These are phyloP conservation scores for Agrypnia vestita DNA, from an alignment of 1,140 invertebrate species.

Conservation along the genomic window DNA sequence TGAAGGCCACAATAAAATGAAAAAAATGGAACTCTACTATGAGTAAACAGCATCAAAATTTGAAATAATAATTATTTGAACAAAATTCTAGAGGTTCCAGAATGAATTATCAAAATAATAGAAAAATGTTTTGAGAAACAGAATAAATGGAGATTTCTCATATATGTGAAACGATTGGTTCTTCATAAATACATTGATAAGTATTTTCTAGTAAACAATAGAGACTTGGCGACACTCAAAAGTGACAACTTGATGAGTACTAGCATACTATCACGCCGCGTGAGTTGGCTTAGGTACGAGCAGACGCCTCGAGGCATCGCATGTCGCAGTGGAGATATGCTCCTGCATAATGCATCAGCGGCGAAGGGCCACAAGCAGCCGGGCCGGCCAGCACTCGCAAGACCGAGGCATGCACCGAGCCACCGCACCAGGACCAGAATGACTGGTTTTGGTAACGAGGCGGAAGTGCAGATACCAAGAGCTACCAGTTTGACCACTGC, in stretches of 20 bases:
- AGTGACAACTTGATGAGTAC: not conserved
- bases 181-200: too few relatives aligned
- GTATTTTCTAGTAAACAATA: too few relatives aligned
- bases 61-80: too few relatives aligned
- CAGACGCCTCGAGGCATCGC: slow-evolving; percentile 33
- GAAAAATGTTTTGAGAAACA: too few relatives aligned
- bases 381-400: not conserved
- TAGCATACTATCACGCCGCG: not conserved
- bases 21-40: too few relatives aligned
- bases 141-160: too few relatives aligned
- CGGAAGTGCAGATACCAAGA: slow-evolving; percentile 26
- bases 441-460: slow-evolving; percentile 41
- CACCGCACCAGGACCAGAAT: slow-evolving; percentile 22
- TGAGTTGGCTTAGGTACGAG: not conserved
- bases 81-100: too few relatives aligned
- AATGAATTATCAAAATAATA: too few relatives aligned
- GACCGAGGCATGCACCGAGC: not conserved
- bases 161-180: too few relatives aligned
- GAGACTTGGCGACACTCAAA: too few relatives aligned
- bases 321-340: slow-evolving; percentile 20
- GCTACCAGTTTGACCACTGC: slow-evolving; percentile 28
- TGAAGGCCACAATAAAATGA: too few relatives aligned
- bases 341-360: slow-evolving; percentile 38
- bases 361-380: not conserved
- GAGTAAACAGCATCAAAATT: too few relatives aligned